Evolutionary conservation across 1,140 invertebrate genomes (phyloP).

Genomic region (Melitaea cinxia): DNA sequence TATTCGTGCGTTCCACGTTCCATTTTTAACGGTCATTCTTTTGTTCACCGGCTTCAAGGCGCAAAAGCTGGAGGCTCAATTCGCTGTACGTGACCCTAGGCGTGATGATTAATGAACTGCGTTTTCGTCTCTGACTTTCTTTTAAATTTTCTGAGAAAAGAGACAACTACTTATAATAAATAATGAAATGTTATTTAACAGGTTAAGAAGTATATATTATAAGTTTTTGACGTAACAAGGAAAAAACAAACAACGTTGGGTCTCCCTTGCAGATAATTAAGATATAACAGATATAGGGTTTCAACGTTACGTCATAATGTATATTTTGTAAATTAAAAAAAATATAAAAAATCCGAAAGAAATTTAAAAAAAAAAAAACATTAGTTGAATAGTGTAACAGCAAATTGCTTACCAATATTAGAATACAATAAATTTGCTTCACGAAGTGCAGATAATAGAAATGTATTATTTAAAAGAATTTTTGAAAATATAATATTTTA

Average conservation of each 20-base stretch:
- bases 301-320: too few species aligned
- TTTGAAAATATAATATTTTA: too few species aligned
- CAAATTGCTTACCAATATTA: too few species aligned
- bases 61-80: conserved; percentile 29
- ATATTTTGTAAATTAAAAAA: too few species aligned
- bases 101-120: conserved; percentile 40
- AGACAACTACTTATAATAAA: conserved; percentile 23
- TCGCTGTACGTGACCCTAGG: conserved; percentile 33
- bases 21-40: conserved; percentile 35
- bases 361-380: too few species aligned
- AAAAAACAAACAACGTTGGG: not conserved
- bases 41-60: conserved; percentile 35
- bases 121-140: conserved; percentile 28
- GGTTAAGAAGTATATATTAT: conserved; percentile 7
- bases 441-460: too few species aligned
- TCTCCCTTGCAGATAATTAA: not conserved
- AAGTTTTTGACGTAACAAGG: not conserved
- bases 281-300: too few species aligned
- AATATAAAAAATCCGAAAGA: too few species aligned
- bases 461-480: too few species aligned
- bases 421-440: too few species aligned
- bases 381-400: too few species aligned
- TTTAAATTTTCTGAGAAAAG: conserved; percentile 33
- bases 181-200: conserved; percentile 28
- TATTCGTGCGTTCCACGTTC: conserved; percentile 16